Base-by-base conservation (phyloP, 2,888 invertebrate species). In the Enchytraeus crypticus region DNA sequence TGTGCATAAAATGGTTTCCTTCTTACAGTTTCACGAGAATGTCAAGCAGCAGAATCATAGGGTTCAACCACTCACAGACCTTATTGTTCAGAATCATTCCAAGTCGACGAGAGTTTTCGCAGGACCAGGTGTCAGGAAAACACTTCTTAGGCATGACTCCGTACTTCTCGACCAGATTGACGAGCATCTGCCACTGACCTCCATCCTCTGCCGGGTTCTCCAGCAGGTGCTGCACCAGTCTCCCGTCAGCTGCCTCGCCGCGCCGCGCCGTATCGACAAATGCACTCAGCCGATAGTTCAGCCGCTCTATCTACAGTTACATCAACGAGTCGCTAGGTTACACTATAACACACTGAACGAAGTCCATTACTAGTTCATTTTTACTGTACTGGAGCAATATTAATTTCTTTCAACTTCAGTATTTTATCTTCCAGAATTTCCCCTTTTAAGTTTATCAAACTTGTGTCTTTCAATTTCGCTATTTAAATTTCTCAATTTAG, bases 171-270 rank as follows among this genome's bases (percentile, higher is more conserved):
- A 92, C 85, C 26, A 92, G 80, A 78, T 91, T 91, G 32, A 87
- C 86, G 62, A 92, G 81, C 91, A 92, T 92, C 75, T 91, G 89
- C 92, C 91, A 92, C 76, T 92, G 92, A 0, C 92, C 74, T 1
- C 73, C 74, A 63, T 74, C 74, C 33, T 72, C 72, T 2, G 70
- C 51, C 2, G 73, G 72, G 46, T 69, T 68, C 74, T 83, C 80
- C 23, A 91, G 81, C 56, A 92, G 79, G 77, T 88, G 90, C 65
- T 87, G 86, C 56, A 90, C 84, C 18, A 91, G 82, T 63, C 92
- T 83, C 0, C 90, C 89, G 64, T 90, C 88, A 0, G 89, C 84
- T 0, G 83, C 74, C 74, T 92, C 91, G 14, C 87, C 87, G 61
- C 85, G 81, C 71, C 83, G 84, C 0, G 88, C 86, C 0, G 88